Base-by-base conservation (phyloP, 2,888 invertebrate genomes). In the Agriopis leucophaearia region DNA sequence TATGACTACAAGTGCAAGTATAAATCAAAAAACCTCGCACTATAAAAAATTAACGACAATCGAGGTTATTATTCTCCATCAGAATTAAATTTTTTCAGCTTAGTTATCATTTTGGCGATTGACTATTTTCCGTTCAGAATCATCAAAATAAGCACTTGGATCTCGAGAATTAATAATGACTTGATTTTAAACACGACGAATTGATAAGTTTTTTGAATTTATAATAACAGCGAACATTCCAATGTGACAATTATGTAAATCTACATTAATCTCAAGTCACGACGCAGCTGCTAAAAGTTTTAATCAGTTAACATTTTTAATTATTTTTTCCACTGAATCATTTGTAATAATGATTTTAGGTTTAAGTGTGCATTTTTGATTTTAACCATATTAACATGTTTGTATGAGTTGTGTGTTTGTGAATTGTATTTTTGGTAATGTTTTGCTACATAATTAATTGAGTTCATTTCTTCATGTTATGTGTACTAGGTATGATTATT, bases 321-420 rank as follows among this genome's bases (percentile, higher is more conserved):
- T 81, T 80, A 79, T 83, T 78, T 79, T 76, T 82, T 80, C 77
- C 74, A 88, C 88, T 84, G 42, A 42, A 82, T 84, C 86, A 75
- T 85, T 78, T 88, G 81, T 89, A 81, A 86, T 89, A 89, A 85
- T 87, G 81, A 84, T 86, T 85, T 84, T 86, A 85, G 70, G 76
- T 80, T 85, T 82, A 78, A 80, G 81, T 85, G 82, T 88, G 91
- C 91, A 90, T 89, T 90, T 90, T 91, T 90, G 88, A 92, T 93
- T 93, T 93, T 94, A 94, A 93, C 93, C 84, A 75, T 85, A 91
- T 90, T 94, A 94, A 94, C 92, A 92, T 91, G 78, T 83, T 86
- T 87, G 79, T 88, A 88, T 91, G 88, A 84, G 75, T 44, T 82
- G 81, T 79, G 78, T 83, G 84, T 85, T 82, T 82, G 78, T 50